Percentiles rank a stretch among this genome's conserved stretches.
phyloP scores from a whole-genome alignment of 1,140 invertebrate species.

The Monomorium pharaonis region DNA sequence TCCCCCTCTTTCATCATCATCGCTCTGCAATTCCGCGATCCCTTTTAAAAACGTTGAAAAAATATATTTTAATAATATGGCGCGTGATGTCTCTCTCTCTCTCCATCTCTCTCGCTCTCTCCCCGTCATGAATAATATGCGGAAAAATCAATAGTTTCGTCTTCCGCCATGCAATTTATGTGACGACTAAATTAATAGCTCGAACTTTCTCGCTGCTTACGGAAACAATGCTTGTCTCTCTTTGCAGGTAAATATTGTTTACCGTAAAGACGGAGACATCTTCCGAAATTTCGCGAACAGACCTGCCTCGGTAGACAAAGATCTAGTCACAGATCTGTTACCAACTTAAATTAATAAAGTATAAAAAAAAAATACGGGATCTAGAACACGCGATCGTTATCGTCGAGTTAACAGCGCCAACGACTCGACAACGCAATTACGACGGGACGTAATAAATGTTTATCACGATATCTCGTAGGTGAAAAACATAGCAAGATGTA shows the following conservation, averaged over 20 bases:
- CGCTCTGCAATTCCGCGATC: not conserved
- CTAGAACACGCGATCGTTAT: constrained; percentile 21
- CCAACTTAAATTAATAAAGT: not conserved
- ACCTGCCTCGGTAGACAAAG: not conserved
- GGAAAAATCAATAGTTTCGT: constrained; percentile 38
- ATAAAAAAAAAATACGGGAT: not conserved
- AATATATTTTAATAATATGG: constrained; percentile 57
- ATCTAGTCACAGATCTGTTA: not conserved
- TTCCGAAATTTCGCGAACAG: not conserved
- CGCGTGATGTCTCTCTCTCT: not conserved
- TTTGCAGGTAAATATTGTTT: constrained; percentile 17
- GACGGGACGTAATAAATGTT: constrained; percentile 13
- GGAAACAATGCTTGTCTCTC: not conserved
- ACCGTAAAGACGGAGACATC: not conserved
- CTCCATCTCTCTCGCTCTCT: not conserved
- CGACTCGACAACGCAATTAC: constrained; percentile 19
- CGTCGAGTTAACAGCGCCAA: not conserved
- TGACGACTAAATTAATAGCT: constrained; percentile 26
- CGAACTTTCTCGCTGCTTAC: not conserved
- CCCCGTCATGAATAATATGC: not conserved
- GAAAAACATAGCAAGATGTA: not conserved
- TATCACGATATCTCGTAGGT: not conserved
- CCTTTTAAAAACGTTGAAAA: constrained; percentile 17
- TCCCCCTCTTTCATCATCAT: not conserved
- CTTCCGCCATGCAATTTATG: constrained; percentile 9